Evolutionary conservation across 23 tunicate species (phyloP).

Genomic region (Trididemnum nubilum): DNA sequence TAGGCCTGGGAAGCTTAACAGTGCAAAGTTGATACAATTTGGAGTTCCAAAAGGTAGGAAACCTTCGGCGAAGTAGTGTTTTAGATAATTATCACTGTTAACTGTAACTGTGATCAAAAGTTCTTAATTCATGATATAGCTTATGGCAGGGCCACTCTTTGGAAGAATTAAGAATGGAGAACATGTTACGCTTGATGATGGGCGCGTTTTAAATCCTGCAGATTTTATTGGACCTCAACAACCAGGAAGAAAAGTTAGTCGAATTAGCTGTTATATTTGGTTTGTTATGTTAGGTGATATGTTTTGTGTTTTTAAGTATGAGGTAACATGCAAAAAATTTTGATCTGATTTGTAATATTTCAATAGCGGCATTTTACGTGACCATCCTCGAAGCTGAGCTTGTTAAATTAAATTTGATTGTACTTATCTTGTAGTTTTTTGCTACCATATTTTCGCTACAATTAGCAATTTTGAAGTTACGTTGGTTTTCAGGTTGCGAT

Average conservation of each 20-base stretch:
- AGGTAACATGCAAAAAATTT: no score
- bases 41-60: constrained; percentile 78
- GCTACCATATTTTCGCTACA: no score
- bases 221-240: constrained; percentile 82
- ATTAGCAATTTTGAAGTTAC: no score
- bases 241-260: constrained; percentile 66
- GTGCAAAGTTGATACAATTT: constrained; percentile 52
- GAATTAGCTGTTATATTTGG: no score
- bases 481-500: constrained; percentile 61
- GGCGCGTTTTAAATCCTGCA: constrained; percentile 49
- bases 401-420: no score
- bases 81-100: neutral
- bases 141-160: constrained; percentile 58
- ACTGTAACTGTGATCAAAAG: no score
- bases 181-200: constrained; percentile 64
- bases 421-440: no score
- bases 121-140: neutral
- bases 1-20: constrained; percentile 68
- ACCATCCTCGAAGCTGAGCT: neutral
- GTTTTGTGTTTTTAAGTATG: neutral
- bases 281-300: neutral
- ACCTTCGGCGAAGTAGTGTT: neutral
- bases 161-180: constrained; percentile 82
- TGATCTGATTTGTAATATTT: no score
- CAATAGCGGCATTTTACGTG: neutral